Base-by-base conservation (phyloP, 2,888 invertebrate species). In the Acleris laterana region DNA sequence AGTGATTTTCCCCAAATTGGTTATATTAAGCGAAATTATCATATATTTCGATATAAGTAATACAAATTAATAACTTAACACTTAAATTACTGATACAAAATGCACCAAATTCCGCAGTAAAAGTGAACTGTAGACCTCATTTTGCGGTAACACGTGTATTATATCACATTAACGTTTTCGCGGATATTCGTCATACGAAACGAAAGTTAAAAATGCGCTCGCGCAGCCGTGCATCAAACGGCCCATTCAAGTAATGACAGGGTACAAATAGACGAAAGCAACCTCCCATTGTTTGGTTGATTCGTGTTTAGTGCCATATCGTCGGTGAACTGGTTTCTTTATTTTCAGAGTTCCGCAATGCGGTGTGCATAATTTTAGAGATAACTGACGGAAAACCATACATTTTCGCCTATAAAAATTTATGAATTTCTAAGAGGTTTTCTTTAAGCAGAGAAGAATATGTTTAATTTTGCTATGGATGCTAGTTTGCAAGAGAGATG, bases 251-350 rank as follows among this genome's bases (percentile, higher is more conserved):
- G 77, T 84, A 84, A 87, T 87, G 89, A 86, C 88, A 88, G 82
- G 80, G 83, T 85, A 89, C 90, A 88, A 86, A 85, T 84, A 78
- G 80, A 84, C 82, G 90, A 89, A 90, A 89, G 90, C 19, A 62
- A 51, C 56, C 65, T 66, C 66, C 66, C 56, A 68, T 68, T 68
- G 68, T 68, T 61, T 68, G 64, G 56, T 52, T 67, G 70, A 68
- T 73, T 74, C 75, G 75, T 72, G 68, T 70, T 70, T 72, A 71
- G 70, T 72, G 70, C 68, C 69, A 67, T 58, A 71, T 65, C 58
- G 66, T 62, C 53, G 20, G 63, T 60, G 66, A 66, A 66, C 66
- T 66, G 57, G 66, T 66, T 66, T 66, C 65, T 66, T 66, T 66
- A 65, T 66, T 62, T 57, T 28, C 49, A 32, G 61, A 51, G 66